phyloP scores from a whole-genome alignment of 2,797 vertebrate genomes.

The Propithecus deckenii region DNA sequence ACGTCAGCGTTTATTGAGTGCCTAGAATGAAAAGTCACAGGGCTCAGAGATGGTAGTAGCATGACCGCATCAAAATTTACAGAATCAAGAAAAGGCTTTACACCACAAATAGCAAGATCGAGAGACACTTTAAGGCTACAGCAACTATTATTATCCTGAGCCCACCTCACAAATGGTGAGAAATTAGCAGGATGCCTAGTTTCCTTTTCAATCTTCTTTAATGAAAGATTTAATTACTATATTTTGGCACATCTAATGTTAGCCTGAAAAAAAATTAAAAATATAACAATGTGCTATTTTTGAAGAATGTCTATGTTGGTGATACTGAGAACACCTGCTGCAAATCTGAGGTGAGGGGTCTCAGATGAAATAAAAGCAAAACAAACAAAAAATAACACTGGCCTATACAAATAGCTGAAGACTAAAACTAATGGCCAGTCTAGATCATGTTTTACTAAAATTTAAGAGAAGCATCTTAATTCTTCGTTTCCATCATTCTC shows the following conservation, averaged over 20 bases:
- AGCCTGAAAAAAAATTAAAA: neutral
- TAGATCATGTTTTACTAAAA: neutral
- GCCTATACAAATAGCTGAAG: too few species aligned
- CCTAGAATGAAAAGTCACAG: neutral
- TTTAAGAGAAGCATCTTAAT: neutral
- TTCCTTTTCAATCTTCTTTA: neutral
- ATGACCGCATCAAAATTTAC: neutral
- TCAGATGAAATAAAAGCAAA: neutral
- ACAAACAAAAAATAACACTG: neutral
- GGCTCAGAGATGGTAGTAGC: neutral
- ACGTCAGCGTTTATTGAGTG: neutral
- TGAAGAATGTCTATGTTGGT: neutral
- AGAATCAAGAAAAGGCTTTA: neutral
- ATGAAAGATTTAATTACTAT: neutral
- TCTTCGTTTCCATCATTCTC: neutral
- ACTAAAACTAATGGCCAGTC: neutral
- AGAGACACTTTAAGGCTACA: fast-evolving
- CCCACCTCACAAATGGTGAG: neutral
- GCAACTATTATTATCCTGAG: neutral
- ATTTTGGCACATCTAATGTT: neutral
- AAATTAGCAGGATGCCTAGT: neutral
- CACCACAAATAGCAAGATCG: neutral
- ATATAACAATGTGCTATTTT: neutral
- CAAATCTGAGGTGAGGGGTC: neutral
- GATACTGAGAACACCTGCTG: neutral